Percentiles rank a stretch among this genome's conserved stretches.
These are phyloP conservation scores for Gryllus bimaculatus DNA, from an alignment of 1,140 invertebrate species.

Conservation along the genomic window DNA sequence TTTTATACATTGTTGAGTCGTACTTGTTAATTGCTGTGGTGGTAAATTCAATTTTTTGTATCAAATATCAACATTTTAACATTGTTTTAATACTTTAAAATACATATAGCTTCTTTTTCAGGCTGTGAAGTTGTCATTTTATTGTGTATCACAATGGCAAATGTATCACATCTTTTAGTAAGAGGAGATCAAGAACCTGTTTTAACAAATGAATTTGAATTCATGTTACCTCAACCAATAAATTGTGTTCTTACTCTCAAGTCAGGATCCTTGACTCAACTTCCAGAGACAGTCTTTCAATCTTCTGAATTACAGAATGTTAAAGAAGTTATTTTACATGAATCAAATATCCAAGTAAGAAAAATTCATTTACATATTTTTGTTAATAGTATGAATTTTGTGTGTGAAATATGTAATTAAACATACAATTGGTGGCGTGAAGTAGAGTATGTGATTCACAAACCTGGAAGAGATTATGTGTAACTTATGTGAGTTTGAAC, in stretches of 20 bases:
- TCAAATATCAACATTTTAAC: too few species aligned
- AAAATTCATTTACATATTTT: not conserved
- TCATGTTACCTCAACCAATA: not conserved
- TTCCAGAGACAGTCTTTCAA: not conserved
- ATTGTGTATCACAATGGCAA: not conserved
- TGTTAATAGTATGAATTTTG: too few species aligned
- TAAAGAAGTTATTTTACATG: not conserved
- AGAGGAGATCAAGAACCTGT: not conserved
- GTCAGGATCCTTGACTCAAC: not conserved
- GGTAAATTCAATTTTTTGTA: too few species aligned
- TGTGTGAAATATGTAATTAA: not conserved
- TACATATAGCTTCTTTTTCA: not conserved
- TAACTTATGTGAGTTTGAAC: too few species aligned
- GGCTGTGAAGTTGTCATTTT: not conserved
- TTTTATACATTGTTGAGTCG: too few species aligned
- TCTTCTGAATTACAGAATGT: not conserved
- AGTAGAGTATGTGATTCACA: not conserved
- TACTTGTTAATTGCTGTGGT: too few species aligned
- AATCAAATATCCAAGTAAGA: not conserved
- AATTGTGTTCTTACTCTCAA: not conserved
- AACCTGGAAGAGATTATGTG: too few species aligned
- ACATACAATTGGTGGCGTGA: not conserved
- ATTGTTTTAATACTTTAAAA: not conserved
- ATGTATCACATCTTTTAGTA: not conserved
- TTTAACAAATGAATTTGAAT: not conserved